Percentiles rank a stretch among this genome's conserved stretches.
These are phyloP conservation scores for Cotesia vestalis DNA, from an alignment of 1,140 invertebrate genomes.

Conservation along the genomic window DNA sequence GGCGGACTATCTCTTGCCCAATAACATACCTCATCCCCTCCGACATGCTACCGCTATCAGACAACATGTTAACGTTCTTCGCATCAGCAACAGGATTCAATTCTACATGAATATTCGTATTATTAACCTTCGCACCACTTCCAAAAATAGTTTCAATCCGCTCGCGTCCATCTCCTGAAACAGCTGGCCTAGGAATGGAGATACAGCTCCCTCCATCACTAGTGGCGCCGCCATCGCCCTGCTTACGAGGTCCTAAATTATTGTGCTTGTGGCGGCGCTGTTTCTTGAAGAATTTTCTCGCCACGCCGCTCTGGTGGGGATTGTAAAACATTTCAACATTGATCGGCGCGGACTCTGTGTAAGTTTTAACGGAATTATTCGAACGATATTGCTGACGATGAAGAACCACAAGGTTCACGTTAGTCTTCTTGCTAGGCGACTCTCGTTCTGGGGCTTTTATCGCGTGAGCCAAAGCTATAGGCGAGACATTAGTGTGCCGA, in stretches of 20 bases:
- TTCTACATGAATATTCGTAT: slow-evolving; percentile 80
- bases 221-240: slow-evolving; percentile 71
- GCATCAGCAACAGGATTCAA: slow-evolving; percentile 66
- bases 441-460: slow-evolving; percentile 41
- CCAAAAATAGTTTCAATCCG: slow-evolving; percentile 72
- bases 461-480: background rate
- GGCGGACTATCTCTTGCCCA: slow-evolving; percentile 53
- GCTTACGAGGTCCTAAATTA: slow-evolving; percentile 75
- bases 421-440: slow-evolving; percentile 57
- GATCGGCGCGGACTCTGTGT: slow-evolving; percentile 68
- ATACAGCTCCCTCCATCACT: slow-evolving; percentile 66
- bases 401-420: slow-evolving; percentile 74
- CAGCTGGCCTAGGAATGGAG: slow-evolving; percentile 62
- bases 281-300: slow-evolving; percentile 90
- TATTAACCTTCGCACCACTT: slow-evolving; percentile 78
- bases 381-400: slow-evolving; percentile 77
- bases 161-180: slow-evolving; percentile 65
- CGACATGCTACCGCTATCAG: slow-evolving; percentile 67
- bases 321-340: slow-evolving; percentile 89
- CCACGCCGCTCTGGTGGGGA: slow-evolving; percentile 90
- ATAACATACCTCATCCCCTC: slow-evolving; percentile 60
- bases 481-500: slow-evolving; percentile 55
- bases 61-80: slow-evolving; percentile 73
- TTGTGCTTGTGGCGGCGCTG: slow-evolving; percentile 79
- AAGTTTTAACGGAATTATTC: slow-evolving; percentile 75